These are phyloP conservation scores for Chrysaora quinquecirrha DNA, from an alignment of 30 jellyfish, hydroid and myxozoan genomes.

Conservation along the genomic window DNA sequence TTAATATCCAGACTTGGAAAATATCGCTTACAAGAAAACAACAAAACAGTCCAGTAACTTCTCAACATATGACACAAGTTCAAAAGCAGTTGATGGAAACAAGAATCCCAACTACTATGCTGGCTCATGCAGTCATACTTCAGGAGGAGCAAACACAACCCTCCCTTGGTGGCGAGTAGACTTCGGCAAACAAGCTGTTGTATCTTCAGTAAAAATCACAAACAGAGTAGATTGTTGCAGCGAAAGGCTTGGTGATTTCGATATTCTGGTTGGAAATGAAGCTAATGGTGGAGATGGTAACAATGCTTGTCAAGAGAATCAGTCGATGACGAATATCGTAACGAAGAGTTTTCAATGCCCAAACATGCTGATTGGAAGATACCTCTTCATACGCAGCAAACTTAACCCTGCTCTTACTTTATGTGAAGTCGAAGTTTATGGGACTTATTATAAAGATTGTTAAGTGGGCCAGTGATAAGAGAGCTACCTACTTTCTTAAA, in stretches of 20 bases:
- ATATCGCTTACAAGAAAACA: neutral
- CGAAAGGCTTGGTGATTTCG: conserved; percentile 2
- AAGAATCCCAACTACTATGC: neutral
- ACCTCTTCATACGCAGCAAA: neutral
- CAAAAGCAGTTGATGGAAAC: conserved; percentile 1
- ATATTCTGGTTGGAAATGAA: neutral
- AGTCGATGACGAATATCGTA: neutral
- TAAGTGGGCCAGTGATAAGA: no score
- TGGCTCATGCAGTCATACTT: neutral
- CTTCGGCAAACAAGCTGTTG: neutral
- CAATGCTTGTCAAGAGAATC: neutral
- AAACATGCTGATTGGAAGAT: neutral
- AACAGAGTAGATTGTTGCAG: neutral
- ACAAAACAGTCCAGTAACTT: neutral
- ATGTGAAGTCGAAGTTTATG: neutral
- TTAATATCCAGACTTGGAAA: no score
- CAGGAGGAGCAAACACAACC: neutral
- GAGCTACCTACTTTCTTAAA: no score
- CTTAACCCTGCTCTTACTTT: neutral
- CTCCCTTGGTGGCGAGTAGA: neutral
- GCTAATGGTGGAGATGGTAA: neutral
- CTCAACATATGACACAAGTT: neutral
- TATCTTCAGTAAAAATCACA: neutral
- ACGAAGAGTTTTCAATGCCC: neutral
- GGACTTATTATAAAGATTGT: no score